Evolutionary conservation across 2,888 invertebrate species (phyloP), one percentile per base, ranked within the genome.

Genomic region (Callosobruchus maculatus): DNA sequence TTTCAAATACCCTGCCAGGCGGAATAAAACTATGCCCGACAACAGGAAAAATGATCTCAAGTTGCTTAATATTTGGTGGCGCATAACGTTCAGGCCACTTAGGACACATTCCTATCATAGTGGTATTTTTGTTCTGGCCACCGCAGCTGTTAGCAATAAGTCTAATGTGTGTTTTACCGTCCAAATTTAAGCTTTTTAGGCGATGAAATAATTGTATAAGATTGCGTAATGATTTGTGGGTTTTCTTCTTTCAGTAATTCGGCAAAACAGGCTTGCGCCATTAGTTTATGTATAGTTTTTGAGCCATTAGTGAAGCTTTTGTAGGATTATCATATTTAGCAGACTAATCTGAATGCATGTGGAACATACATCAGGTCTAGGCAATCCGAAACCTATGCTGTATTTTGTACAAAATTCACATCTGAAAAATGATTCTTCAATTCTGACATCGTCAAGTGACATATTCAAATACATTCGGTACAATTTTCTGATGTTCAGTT

Each of bases 1-100:
- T 72, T 21, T 30, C 77, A 75, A 78, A 78, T 22, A 78, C 73
- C 22, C 77, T 70, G 67, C 78, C 77, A 26, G 74, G 75, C 67
- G 75, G 74, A 22, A 75, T 49, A 67, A 72, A 75, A 20, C 68
- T 74, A 66, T 77, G 76, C 18, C 78, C 77, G 22, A 73, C 74
- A 30, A 75, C 74, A 20, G 77, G 76, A 71, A 77, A 76, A 20
- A 74, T 71, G 20, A 77, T 49, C 70, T 77, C 75, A 21, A 77
- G 69, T 72, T 71, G 22, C 71, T 75, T 21, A 13, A 72, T 67
- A 66, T n/a, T 26, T 30, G 70, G 67, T 22, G 72, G 72, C 30
- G 70, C 67, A 68, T 67, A 31, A 31, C 30, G 21, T 20, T 26
- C 21, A 70, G 70, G 49, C 74, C 70, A 74, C 69, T 67, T 20